Conservation (phyloP, 2,888 invertebrate species). For the Ceramica pisi region DNA sequence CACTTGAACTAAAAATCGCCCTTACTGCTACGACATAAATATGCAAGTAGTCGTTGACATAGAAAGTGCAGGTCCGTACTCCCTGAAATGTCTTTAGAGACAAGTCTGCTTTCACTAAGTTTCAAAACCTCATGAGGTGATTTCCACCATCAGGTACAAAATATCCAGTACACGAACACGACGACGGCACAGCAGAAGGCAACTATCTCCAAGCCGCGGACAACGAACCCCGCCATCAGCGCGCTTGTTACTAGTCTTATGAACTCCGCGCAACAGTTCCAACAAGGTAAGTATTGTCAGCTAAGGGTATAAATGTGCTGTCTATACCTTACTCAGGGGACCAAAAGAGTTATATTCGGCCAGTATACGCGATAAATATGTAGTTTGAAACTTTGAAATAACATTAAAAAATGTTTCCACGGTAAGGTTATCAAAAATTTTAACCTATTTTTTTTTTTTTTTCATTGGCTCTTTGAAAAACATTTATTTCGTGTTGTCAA, state of each 20-base stretch:
- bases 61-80: no score
- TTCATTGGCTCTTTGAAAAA: no score
- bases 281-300: slow-evolving; percentile 88
- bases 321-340: no score
- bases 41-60: not conserved
- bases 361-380: no score
- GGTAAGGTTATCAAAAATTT: no score
- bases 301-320: no score
- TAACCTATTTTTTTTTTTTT: no score
- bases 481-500: no score
- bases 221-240: slow-evolving; percentile 93
- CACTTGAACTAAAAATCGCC: not conserved
- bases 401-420: no score
- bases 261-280: slow-evolving; percentile 95
- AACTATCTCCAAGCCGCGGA: slow-evolving; percentile 88
- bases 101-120: not conserved
- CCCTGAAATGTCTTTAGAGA: no score
- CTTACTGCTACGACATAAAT: not conserved
- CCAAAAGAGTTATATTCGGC: no score
- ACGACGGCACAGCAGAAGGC: slow-evolving; percentile 88
- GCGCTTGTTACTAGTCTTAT: slow-evolving; percentile 95
- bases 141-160: slow-evolving; percentile 79
- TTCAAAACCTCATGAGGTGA: not conserved
- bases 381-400: no score
- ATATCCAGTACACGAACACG: slow-evolving; percentile 85